phyloP scores from a whole-genome alignment of 2,113 vertebrate genomes.

The Microcebus jonahi region DNA sequence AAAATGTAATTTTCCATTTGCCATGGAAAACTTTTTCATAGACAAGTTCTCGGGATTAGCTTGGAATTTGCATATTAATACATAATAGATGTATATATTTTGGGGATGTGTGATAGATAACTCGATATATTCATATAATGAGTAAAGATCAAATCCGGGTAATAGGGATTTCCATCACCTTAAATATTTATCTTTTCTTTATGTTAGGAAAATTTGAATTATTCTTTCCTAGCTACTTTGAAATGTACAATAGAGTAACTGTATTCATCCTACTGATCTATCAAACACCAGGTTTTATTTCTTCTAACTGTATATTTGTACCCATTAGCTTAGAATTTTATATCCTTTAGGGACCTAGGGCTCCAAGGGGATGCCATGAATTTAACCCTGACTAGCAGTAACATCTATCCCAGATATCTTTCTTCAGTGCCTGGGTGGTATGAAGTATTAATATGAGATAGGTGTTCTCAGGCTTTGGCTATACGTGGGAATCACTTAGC shows the following conservation, averaged over 20 bases:
- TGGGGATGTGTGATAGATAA: not conserved
- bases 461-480: not conserved
- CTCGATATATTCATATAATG: not conserved
- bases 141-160: not conserved
- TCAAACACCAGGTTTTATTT: not conserved
- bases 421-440: not conserved
- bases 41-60: not conserved
- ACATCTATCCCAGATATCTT: not conserved
- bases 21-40: slow-evolving; percentile 1
- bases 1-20: slow-evolving; percentile 25
- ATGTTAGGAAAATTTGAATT: not conserved
- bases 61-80: not conserved
- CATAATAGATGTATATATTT: not conserved
- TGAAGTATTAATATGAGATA: not conserved
- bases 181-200: not conserved
- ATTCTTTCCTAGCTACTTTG: not conserved
- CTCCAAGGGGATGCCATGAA: not conserved
- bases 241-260: not conserved
- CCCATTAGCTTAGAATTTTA: slow-evolving; percentile 28
- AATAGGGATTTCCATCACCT: not conserved
- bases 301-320: not conserved
- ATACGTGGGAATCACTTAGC: not conserved
- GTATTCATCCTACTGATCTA: not conserved
- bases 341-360: not conserved
- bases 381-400: not conserved